Percentiles rank a stretch among this genome's conserved stretches.
Conservation (phyloP, 2,113 vertebrate genomes). For the Phrynosoma platyrhinos region DNA sequence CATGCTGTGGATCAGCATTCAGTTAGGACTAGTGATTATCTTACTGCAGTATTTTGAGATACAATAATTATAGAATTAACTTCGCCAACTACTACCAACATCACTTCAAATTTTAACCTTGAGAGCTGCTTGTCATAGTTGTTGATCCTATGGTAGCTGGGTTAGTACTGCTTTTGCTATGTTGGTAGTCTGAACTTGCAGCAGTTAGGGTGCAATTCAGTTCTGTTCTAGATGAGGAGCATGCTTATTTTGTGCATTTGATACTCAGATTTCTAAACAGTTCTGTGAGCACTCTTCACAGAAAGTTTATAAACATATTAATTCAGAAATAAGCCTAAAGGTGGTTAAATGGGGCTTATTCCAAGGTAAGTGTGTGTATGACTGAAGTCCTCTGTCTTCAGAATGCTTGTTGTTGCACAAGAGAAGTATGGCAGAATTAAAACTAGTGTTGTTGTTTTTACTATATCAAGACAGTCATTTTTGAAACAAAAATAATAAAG, state of each 20-base stretch:
- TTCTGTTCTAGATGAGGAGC: no score
- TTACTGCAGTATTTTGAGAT: neutral
- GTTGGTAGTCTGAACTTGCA: neutral
- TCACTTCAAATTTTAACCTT: neutral
- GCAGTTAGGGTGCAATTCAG: neutral
- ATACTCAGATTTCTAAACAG: no score
- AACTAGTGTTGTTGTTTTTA: no score
- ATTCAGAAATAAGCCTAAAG: neutral
- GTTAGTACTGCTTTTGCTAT: neutral
- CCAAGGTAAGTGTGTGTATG: neutral
- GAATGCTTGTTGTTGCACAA: no score
- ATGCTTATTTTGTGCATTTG: no score
- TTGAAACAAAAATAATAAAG: neutral
- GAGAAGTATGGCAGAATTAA: no score
- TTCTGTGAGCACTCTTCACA: neutral
- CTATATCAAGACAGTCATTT: no score
- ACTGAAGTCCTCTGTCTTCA: neutral
- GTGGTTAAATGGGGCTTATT: neutral
- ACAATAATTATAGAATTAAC: neutral
- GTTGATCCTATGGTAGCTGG: neutral
- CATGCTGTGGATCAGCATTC: neutral
- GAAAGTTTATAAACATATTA: neutral
- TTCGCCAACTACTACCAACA: neutral
- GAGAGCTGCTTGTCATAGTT: neutral
- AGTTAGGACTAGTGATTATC: neutral